A percentile compares a stretch with the other conserved stretches of the same genome.
These are phyloP conservation scores for Plemyria rubiginata DNA, from an alignment of 2,888 invertebrate species.

Conservation along the genomic window DNA sequence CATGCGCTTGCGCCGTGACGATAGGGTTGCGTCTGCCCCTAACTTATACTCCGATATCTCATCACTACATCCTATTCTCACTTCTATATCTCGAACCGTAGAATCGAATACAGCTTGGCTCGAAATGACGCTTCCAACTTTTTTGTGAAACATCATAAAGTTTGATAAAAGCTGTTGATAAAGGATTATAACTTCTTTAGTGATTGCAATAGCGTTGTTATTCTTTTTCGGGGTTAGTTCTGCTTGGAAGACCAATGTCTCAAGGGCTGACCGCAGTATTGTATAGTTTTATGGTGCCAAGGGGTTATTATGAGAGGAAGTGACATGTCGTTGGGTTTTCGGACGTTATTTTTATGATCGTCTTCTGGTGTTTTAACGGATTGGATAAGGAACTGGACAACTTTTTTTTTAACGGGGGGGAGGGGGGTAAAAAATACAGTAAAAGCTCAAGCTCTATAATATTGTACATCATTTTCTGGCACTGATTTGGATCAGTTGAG, in stretches of 20 bases:
- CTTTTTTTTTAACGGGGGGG: not conserved
- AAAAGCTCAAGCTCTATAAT: too few relatives aligned
- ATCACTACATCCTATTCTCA: slow-evolving; percentile 10
- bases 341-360: slow-evolving; percentile 66
- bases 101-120: slow-evolving; percentile 5
- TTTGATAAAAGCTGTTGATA: slow-evolving; percentile 3
- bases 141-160: slow-evolving; percentile 14
- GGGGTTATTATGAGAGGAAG: slow-evolving; percentile 60
- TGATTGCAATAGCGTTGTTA: not conserved
- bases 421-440: too few relatives aligned
- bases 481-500: too few relatives aligned
- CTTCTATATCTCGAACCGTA: not conserved
- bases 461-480: too few relatives aligned
- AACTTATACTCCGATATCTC: slow-evolving; percentile 29
- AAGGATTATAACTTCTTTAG: slow-evolving; percentile 13
- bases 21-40: slow-evolving; percentile 71
- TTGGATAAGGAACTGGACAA: slow-evolving; percentile 29
- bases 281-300: slow-evolving; percentile 66
- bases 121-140: slow-evolving; percentile 12
- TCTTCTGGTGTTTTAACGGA: slow-evolving; percentile 48
- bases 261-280: slow-evolving; percentile 56
- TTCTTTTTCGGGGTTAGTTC: slow-evolving; percentile 39
- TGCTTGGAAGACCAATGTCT: slow-evolving; percentile 47
- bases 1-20: slow-evolving; percentile 70
- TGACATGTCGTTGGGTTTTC: slow-evolving; percentile 71